A percentile compares a stretch with the other conserved stretches of the same genome.
phyloP scores from a whole-genome alignment of 2,113 vertebrate genomes.

The Addax nasomaculatus region DNA sequence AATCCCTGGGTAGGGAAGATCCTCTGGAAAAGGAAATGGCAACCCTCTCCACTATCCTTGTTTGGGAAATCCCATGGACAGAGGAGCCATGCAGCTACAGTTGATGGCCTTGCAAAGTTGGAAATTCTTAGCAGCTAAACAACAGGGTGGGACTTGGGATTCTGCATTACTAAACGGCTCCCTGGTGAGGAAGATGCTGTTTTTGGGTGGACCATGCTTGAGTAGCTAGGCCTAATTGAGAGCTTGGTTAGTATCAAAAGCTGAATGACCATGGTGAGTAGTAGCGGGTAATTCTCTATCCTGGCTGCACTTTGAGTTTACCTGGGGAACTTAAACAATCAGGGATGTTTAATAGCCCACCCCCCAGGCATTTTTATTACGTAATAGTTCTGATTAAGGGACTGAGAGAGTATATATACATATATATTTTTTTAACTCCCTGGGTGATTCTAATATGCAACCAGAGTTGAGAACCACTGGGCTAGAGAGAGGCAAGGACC shows the following conservation, averaged over 20 bases:
- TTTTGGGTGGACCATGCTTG: background rate
- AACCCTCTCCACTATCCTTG: background rate
- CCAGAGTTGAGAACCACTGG: background rate
- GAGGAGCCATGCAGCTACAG: background rate
- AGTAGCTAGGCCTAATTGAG: background rate
- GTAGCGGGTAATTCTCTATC: background rate
- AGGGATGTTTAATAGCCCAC: background rate
- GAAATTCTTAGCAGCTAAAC: background rate
- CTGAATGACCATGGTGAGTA: background rate
- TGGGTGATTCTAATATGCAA: background rate
- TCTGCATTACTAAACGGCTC: constrained; percentile 9
- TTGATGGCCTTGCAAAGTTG: background rate
- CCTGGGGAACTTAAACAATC: background rate
- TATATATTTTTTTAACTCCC: background rate
- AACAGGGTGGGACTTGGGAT: background rate
- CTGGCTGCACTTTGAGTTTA: background rate
- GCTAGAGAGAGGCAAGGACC: background rate
- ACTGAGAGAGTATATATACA: background rate
- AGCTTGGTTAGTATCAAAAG: background rate
- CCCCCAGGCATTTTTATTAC: background rate
- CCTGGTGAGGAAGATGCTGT: constrained; percentile 18
- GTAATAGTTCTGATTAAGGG: background rate
- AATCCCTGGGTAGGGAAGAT: background rate
- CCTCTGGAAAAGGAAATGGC: background rate
- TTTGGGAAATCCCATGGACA: background rate